Percentiles rank a stretch among this genome's conserved stretches.
Conservation (phyloP, 2,888 invertebrate species). For the Spisula subtruncata region DNA sequence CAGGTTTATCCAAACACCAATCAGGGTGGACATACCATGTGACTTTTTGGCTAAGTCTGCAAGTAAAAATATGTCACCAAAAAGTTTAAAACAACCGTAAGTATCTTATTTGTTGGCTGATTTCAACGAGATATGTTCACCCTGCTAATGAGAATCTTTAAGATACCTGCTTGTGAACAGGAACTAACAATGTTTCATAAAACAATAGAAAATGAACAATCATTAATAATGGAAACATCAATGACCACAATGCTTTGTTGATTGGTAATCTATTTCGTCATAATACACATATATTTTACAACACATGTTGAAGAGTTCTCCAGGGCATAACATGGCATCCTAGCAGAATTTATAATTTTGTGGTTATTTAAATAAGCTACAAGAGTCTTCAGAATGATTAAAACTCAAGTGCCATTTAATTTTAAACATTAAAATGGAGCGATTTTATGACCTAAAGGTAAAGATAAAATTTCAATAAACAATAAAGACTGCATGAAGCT, state of each 20-base stretch:
- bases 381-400: background rate
- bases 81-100: too few species aligned
- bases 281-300: background rate
- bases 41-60: too few species aligned
- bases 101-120: too few species aligned
- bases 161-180: too few species aligned
- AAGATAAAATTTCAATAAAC: background rate
- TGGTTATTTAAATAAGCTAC: background rate
- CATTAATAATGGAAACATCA: too few species aligned
- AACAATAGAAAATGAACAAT: too few species aligned
- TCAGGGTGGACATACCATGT: too few species aligned
- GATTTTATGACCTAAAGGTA: background rate
- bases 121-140: too few species aligned
- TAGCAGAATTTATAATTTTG: background rate
- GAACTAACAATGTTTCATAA: too few species aligned
- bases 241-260: background rate
- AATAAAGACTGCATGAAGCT: background rate
- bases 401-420: conserved; percentile 1
- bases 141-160: too few species aligned
- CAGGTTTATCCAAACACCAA: too few species aligned
- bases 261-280: background rate
- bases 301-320: background rate
- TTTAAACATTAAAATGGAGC: background rate
- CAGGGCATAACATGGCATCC: background rate
- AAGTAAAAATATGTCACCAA: too few species aligned